Conservation (phyloP, 2,888 invertebrate species). For the Drosophila recens region DNA sequence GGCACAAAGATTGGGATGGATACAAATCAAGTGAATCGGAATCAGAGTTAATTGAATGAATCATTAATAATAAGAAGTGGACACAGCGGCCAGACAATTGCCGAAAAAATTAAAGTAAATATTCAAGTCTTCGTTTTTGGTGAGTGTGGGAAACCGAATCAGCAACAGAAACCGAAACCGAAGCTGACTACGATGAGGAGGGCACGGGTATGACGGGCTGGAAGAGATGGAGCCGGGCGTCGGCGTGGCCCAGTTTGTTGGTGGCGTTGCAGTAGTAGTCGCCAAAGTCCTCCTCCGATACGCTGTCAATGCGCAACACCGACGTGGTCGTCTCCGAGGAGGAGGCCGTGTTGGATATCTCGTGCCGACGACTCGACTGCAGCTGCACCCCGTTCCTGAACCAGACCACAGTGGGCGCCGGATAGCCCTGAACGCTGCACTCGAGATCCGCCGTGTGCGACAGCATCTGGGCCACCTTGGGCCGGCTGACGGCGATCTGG, state of each 20-base stretch:
- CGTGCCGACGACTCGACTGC: slow-evolving; percentile 76
- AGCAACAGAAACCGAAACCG: neutral
- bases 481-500: slow-evolving; percentile 82
- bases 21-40: slow-evolving; percentile 65
- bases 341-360: slow-evolving; percentile 83
- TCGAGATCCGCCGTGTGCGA: slow-evolving; percentile 82
- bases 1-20: slow-evolving; percentile 64
- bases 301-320: slow-evolving; percentile 81
- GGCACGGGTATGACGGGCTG: slow-evolving; percentile 83
- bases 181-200: slow-evolving; percentile 48
- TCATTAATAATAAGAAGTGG: slow-evolving; percentile 75
- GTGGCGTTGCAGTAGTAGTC: slow-evolving; percentile 85
- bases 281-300: slow-evolving; percentile 82
- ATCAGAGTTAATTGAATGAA: slow-evolving; percentile 83
- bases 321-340: slow-evolving; percentile 84
- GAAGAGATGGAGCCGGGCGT: slow-evolving; percentile 83
- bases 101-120: slow-evolving; percentile 61
- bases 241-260: slow-evolving; percentile 84
- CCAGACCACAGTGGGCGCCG: slow-evolving; percentile 84
- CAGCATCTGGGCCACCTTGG: slow-evolving; percentile 84
- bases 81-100: slow-evolving; percentile 58
- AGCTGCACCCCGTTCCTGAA: slow-evolving; percentile 79
- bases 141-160: slow-evolving; percentile 21
- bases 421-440: slow-evolving; percentile 84
- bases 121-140: slow-evolving; percentile 69